phyloP scores from a whole-genome alignment of 53 echinoderm and acorn worm species.

The Glandiceps talaboti region DNA sequence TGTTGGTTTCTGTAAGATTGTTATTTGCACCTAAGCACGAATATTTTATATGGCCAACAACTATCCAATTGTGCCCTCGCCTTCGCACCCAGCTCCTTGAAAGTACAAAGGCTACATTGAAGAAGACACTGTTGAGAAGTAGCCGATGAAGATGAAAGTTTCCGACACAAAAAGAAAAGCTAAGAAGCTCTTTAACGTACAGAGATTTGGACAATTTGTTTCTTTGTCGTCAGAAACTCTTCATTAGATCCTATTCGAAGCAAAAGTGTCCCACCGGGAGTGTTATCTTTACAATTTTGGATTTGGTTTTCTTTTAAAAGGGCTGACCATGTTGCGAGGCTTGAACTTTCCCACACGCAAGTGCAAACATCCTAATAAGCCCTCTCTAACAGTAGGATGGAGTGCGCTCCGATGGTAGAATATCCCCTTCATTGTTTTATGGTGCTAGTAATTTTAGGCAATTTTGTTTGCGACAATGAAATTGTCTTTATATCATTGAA shows the following conservation, averaged over 20 bases:
- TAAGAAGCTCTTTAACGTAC: not conserved
- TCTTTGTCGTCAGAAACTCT: not conserved
- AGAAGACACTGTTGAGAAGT: not conserved
- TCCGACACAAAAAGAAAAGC: not conserved
- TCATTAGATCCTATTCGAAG: not conserved
- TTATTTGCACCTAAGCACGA: too few species aligned
- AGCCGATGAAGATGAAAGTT: too few species aligned
- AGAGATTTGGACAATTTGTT: not conserved
- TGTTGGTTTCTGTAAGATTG: too few species aligned
- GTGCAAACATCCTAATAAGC: not conserved
- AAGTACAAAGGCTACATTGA: too few species aligned
- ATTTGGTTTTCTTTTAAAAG: not conserved
- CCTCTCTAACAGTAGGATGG: not conserved
- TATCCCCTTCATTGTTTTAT: too few species aligned
- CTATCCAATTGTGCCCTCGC: too few species aligned
- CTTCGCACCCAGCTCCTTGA: too few species aligned
- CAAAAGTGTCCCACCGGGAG: not conserved
- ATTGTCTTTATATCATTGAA: too few species aligned
- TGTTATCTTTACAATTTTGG: not conserved
- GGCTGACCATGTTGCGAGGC: not conserved
- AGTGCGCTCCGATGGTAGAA: too few species aligned
- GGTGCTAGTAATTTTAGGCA: too few species aligned
- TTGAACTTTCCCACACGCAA: not conserved
- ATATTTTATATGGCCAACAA: too few species aligned
- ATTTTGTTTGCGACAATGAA: too few species aligned